These are phyloP conservation scores for Micrasema minimum DNA, from an alignment of 1,140 invertebrate genomes.

Conservation along the genomic window DNA sequence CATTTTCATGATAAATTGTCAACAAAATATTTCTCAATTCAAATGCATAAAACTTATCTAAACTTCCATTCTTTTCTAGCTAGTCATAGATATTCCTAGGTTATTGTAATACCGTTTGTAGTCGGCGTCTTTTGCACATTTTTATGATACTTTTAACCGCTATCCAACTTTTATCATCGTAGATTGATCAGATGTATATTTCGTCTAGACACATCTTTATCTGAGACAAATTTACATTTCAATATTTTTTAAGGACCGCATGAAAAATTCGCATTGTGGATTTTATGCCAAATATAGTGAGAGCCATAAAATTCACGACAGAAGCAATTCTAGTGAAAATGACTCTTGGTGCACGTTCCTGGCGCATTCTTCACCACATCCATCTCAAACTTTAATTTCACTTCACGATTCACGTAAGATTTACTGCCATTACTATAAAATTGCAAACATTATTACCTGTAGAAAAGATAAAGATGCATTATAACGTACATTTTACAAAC, in stretches of 20 bases:
- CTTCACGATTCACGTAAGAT: too few species aligned
- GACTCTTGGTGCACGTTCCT: background rate
- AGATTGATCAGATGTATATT: background rate
- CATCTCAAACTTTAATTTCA: slow-evolving; percentile 10
- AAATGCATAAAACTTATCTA: too few species aligned
- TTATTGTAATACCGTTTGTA: background rate
- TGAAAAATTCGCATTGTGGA: background rate
- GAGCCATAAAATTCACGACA: slow-evolving; percentile 19
- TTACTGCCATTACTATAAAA: too few species aligned
- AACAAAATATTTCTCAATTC: too few species aligned
- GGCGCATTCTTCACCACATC: slow-evolving; percentile 2
- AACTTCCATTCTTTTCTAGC: too few species aligned
- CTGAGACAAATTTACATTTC: background rate
- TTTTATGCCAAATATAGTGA: slow-evolving; percentile 3
- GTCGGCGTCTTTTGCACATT: background rate
- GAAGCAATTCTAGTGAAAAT: background rate
- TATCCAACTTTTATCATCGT: background rate
- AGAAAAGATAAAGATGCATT: too few species aligned
- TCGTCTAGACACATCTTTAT: background rate
- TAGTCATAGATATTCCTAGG: background rate
- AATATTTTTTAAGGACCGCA: background rate
- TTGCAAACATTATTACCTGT: too few species aligned
- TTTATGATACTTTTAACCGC: background rate
- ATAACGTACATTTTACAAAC: too few species aligned
- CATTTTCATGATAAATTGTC: too few species aligned